A percentile compares a stretch with the other conserved stretches of the same genome.
These are phyloP conservation scores for Nasonia oneida DNA, from an alignment of 2,888 invertebrate genomes.

Conservation along the genomic window DNA sequence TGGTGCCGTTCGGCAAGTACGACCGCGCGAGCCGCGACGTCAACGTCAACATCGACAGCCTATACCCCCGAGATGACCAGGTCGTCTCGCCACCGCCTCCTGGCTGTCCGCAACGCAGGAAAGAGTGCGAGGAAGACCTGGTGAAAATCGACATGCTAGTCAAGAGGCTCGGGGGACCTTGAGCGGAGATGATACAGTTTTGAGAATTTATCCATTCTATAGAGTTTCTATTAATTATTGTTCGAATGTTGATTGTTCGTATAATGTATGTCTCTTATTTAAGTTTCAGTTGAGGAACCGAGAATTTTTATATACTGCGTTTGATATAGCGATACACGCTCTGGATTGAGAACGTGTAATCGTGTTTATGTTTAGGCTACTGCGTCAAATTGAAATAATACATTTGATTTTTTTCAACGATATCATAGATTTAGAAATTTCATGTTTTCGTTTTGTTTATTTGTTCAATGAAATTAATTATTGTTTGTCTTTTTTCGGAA, in stretches of 20 bases:
- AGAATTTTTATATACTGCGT: not conserved
- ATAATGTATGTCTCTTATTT: not conserved
- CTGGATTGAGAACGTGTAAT: not conserved
- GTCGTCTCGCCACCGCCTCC: not conserved
- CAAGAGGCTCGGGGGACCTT: slow-evolving; percentile 26
- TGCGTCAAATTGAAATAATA: slow-evolving; percentile 5
- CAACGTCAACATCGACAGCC: slow-evolving; percentile 39
- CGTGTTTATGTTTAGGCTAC: not conserved
- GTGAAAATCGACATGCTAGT: slow-evolving; percentile 51
- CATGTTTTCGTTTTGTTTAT: not conserved
- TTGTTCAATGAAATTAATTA: not conserved
- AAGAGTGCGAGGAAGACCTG: not conserved
- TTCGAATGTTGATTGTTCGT: not conserved
- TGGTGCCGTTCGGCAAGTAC: slow-evolving; percentile 62
- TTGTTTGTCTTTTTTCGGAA: not conserved
- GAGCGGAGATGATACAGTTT: not conserved
- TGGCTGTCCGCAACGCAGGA: not conserved
- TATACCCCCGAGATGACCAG: slow-evolving; percentile 3
- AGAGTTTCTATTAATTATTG: not conserved
- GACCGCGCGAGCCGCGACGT: slow-evolving; percentile 59
- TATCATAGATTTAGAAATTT: not conserved
- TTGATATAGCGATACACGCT: not conserved
- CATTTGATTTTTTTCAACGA: not conserved
- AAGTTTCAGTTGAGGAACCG: not conserved
- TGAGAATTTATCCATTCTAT: too few relatives aligned